These are phyloP conservation scores for Copidosoma floridanum DNA, from an alignment of 1,140 invertebrate genomes.

Conservation along the genomic window DNA sequence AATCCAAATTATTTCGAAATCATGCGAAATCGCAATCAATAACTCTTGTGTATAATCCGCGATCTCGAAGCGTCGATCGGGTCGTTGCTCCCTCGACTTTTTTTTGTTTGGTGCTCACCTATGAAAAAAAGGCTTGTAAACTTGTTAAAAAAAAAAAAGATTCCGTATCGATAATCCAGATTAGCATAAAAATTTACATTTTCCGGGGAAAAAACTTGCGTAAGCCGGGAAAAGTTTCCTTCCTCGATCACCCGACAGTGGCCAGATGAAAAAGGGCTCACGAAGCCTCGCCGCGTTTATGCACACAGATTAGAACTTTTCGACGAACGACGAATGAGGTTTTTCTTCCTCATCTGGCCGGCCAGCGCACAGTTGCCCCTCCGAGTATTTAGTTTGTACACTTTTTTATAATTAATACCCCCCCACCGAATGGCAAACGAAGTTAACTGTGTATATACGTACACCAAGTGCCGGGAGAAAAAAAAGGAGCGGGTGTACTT, in stretches of 20 bases:
- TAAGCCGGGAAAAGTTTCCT: neutral
- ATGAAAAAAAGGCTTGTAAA: too few relatives aligned
- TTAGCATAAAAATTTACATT: neutral
- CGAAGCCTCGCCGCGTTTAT: slow-evolving; percentile 40
- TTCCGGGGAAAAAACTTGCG: slow-evolving; percentile 3
- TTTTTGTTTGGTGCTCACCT: too few relatives aligned
- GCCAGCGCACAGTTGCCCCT: slow-evolving; percentile 35
- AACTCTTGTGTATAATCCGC: slow-evolving; percentile 25
- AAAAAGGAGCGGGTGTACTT: slow-evolving; percentile 39
- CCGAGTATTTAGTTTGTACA: slow-evolving; percentile 51
- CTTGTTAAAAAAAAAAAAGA: too few relatives aligned
- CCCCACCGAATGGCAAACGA: slow-evolving; percentile 50
- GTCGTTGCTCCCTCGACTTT: slow-evolving; percentile 19
- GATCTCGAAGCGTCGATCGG: slow-evolving; percentile 1
- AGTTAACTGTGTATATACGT: slow-evolving; percentile 37
- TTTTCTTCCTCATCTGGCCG: slow-evolving; percentile 8
- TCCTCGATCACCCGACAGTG: slow-evolving; percentile 11
- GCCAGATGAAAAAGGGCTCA: slow-evolving; percentile 34
- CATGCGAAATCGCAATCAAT: slow-evolving; percentile 55
- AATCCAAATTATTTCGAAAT: slow-evolving; percentile 49
- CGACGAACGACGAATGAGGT: slow-evolving; percentile 51
- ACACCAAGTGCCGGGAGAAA: too few relatives aligned
- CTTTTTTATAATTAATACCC: slow-evolving; percentile 56
- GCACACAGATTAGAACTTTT: slow-evolving; percentile 51
- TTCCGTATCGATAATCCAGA: too few relatives aligned